Base-by-base conservation (phyloP, 1,140 invertebrate genomes). In the Bombus haemorrhoidalis region DNA sequence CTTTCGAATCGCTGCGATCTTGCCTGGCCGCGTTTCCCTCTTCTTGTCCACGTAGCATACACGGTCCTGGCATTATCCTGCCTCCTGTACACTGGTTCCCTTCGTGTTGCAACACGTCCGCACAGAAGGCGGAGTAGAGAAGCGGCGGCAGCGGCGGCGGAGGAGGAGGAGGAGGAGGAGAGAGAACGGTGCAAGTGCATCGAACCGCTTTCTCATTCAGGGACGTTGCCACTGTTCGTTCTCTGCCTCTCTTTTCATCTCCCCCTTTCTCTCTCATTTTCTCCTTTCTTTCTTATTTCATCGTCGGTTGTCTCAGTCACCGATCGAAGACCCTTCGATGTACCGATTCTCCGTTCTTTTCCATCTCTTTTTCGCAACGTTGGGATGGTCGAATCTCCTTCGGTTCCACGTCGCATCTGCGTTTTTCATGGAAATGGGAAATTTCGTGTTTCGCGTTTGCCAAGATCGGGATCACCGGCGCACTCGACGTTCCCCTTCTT, bases 141-240 rank as follows among this genome's bases (percentile, higher is more conserved):
- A 12, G 32, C 18, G 5, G n/a, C n/a, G n/a, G n/a, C n/a, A n/a
- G n/a, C n/a, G n/a, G n/a, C n/a, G n/a, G n/a, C n/a, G n/a, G n/a
- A n/a, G n/a, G 3, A n/a, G 39, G 71, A 47, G 39, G 25, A 73
- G 15, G 43, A 47, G 13, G 43, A 47, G 43, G 43, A 47, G 71
- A 28, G n/a, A 72, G 78, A 83, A 74, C n/a, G 28, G 71, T 80
- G 77, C 85, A 78, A 87, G 82, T 87, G 82, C 88, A 89, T 84
- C 88, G 85, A 86, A 90, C 85, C 75, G 87, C 84, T 90, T 84
- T 86, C 87, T 89, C 85, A 89, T 89, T 89, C 88, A 79, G 86
- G 87, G 77, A 69, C 87, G 84, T 41, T 75, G 75, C 83, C 47
- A 64, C 62, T 85, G 47, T 53, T 62, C 64, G 47, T 53, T 62